A percentile compares a stretch with the other conserved stretches of the same genome.
These are phyloP conservation scores for Prolemur simus DNA, from an alignment of 2,113 vertebrate species.

Conservation along the genomic window DNA sequence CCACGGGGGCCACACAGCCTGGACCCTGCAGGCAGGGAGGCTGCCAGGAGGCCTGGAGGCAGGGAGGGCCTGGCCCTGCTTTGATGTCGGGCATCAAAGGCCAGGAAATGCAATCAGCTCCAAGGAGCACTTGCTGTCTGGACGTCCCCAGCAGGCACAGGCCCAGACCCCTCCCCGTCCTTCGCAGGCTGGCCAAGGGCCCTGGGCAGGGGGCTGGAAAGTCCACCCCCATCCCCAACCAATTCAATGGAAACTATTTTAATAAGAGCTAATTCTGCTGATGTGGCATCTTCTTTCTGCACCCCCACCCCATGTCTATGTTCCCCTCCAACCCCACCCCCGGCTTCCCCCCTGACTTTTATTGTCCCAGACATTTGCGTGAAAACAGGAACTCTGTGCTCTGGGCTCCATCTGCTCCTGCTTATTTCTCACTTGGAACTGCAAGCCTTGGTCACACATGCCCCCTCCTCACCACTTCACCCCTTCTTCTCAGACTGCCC, in stretches of 20 bases:
- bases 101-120: conserved; percentile 73
- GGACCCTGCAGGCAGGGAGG: background rate
- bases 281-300: conserved; percentile 48
- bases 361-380: conserved; percentile 77
- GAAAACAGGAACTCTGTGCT: conserved; percentile 73
- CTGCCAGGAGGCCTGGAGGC: conserved; percentile 40
- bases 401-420: conserved; percentile 76
- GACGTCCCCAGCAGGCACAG: conserved; percentile 37
- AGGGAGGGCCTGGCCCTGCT: conserved; percentile 6
- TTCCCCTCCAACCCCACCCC: conserved; percentile 49
- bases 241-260: conserved; percentile 54
- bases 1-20: background rate
- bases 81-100: conserved; percentile 75
- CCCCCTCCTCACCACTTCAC: background rate
- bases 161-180: conserved; percentile 28
- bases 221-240: conserved; percentile 1
- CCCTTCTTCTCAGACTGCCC: background rate
- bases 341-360: conserved; percentile 60
- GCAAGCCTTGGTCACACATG: conserved; percentile 46
- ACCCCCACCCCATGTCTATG: conserved; percentile 15
- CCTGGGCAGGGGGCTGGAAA: conserved; percentile 21
- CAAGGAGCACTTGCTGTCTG: conserved; percentile 57
- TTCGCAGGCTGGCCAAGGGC: background rate
- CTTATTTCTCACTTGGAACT: conserved; percentile 71
- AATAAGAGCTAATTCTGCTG: conserved; percentile 60